These are phyloP conservation scores for Porites divaricata DNA, from an alignment of 92 coral and sea anemone species.

Conservation along the genomic window DNA sequence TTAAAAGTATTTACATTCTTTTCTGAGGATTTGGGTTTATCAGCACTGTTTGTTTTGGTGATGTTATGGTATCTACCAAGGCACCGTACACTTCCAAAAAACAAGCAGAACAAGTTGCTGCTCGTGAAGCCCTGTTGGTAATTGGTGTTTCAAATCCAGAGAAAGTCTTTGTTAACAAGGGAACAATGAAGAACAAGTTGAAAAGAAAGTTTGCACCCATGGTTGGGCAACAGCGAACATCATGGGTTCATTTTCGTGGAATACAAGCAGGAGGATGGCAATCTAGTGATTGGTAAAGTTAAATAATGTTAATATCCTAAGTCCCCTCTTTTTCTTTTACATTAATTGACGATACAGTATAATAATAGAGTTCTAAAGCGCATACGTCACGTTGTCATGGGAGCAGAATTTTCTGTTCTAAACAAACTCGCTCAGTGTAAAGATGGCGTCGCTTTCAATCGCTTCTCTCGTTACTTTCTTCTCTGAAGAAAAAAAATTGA, in stretches of 20 bases:
- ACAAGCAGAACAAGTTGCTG: conserved; percentile 90
- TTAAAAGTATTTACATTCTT: not conserved
- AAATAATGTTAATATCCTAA: not conserved
- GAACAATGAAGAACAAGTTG: conserved; percentile 42
- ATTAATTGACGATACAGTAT: too few species aligned
- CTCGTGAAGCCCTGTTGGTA: conserved; percentile 80
- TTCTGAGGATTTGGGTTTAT: conserved; percentile 61
- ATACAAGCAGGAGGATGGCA: not conserved
- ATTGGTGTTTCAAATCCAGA: conserved; percentile 87
- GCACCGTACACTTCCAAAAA: conserved; percentile 64
- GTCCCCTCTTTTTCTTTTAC: too few species aligned
- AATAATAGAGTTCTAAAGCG: too few species aligned
- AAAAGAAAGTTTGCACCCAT: not conserved
- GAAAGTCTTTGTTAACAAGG: conserved; percentile 36
- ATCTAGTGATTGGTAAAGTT: conserved; percentile 1
- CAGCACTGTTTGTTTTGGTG: conserved; percentile 71
- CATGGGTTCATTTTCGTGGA: conserved; percentile 40
- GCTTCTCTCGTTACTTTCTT: too few species aligned
- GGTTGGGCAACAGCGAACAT: conserved; percentile 10
- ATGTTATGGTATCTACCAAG: conserved; percentile 46
- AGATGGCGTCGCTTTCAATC: too few species aligned
- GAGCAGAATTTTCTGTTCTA: too few species aligned
- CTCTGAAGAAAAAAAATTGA: too few species aligned
- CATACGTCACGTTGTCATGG: too few species aligned
- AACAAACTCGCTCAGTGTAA: too few species aligned